Evolutionary conservation across 1,140 invertebrate genomes (phyloP), one percentile per base, ranked within the genome.

Genomic region (Trachelipus rathkii): DNA sequence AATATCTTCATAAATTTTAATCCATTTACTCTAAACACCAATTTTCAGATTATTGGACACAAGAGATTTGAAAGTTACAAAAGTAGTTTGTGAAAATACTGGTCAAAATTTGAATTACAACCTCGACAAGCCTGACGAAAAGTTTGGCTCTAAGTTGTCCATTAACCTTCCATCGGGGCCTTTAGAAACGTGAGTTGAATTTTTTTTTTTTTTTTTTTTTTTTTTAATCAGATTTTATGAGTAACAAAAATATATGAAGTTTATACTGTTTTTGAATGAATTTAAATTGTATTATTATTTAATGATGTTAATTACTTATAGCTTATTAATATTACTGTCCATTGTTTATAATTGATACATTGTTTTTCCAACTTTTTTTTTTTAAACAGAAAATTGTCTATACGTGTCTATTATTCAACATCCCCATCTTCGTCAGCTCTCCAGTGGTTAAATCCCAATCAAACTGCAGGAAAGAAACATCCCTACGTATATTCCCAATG

Each of bases 401-500:
- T 60, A 15, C 50, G 50, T 60, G 90, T 95, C 81, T 84, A 89
- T 74, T 96, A 95, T 85, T 86, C 89, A 81, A 94, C 93, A 6
- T 87, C 88, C n/a, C 88, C 89, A 72, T 86, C 88, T 44, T 89
- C 92, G 9, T 91, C 90, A 78, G 95, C 93, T 19, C 86, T 98
- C 19, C 94, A 96, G 85, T 98, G 96, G 95, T 83, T 98, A 45
- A 88, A 88, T 74, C 89, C 93, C 11, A 88, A 91, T 79, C 94
- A 96, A 86, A 98, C 96, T 15, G 89, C 91, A 8, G 94, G 95
- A 67, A 93, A 93, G 85, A 88, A 89, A 79, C 88, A 93, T 82
- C 95, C 96, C 0, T 98, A 94, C 84, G 83, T 98, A 78, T 98
- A 94, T 86, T 96, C 93, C 79, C 95, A 97, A 85, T 96, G 93